These are phyloP conservation scores for Lycaena phlaeas DNA, from an alignment of 2,888 invertebrate species.

Conservation along the genomic window DNA sequence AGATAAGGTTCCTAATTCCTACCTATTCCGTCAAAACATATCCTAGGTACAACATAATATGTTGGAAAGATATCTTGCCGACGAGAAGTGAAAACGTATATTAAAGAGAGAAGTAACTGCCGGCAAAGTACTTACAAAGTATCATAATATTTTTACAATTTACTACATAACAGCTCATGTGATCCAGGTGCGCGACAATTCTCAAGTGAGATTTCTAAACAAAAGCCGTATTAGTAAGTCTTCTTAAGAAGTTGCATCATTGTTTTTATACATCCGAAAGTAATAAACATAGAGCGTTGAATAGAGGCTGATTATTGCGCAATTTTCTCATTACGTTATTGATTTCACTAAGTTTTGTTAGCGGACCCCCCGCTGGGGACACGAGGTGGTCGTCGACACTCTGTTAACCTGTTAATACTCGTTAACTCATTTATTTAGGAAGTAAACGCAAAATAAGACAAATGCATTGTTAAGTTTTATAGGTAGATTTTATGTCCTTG, in stretches of 20 bases:
- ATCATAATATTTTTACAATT: no score
- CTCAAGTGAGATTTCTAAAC: neutral
- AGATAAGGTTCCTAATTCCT: no score
- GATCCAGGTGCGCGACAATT: neutral
- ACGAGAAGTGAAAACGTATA: no score
- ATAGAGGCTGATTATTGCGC: constrained; percentile 44
- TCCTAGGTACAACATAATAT: no score
- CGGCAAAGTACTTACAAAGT: no score
- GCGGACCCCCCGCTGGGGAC: constrained; percentile 44
- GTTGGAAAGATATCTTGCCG: no score
- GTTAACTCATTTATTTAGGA: constrained; percentile 24
- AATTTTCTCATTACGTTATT: constrained; percentile 66
- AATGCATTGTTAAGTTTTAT: no score
- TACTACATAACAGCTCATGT: neutral
- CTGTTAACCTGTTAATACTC: constrained; percentile 21
- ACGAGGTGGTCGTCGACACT: constrained; percentile 29
- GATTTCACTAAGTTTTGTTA: constrained; percentile 58
- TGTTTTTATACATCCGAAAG: constrained; percentile 30
- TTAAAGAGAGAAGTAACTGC: no score
- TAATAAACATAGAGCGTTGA: constrained; percentile 32
- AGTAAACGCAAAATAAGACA: constrained; percentile 21
- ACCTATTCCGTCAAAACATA: no score
- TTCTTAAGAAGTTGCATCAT: constrained; percentile 19
- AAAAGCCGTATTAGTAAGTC: neutral
- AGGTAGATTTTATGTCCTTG: no score